A percentile compares a stretch with the other conserved stretches of the same genome.
phyloP scores from a whole-genome alignment of 1,140 invertebrate species.

The Andrena cerasifolii region DNA sequence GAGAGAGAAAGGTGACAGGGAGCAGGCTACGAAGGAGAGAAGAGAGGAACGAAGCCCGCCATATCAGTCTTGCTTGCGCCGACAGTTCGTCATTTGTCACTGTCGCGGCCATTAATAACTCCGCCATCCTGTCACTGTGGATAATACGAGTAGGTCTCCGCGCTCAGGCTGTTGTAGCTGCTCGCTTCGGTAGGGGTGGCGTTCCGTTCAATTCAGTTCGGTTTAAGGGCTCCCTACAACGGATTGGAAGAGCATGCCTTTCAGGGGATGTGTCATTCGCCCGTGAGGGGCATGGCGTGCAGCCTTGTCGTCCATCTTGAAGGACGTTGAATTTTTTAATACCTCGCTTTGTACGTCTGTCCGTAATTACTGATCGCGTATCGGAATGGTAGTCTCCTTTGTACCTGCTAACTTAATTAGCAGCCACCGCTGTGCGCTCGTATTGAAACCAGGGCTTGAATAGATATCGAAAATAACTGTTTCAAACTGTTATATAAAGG shows the following conservation, averaged over 20 bases:
- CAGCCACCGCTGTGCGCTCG: no score
- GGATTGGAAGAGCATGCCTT: conserved; percentile 78
- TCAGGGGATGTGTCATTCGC: conserved; percentile 81
- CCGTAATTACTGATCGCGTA: conserved; percentile 4
- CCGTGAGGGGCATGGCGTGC: conserved; percentile 78
- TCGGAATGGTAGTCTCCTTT: no score
- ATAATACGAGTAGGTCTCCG: conserved; percentile 82
- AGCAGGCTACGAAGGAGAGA: conserved; percentile 65
- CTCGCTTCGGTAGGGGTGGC: conserved; percentile 76
- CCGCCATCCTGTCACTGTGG: conserved; percentile 82
- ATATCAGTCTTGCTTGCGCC: conserved; percentile 83
- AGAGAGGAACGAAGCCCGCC: conserved; percentile 80
- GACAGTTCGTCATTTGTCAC: conserved; percentile 83
- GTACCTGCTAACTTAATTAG: no score
- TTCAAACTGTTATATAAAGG: no score
- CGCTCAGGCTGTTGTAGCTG: conserved; percentile 72
- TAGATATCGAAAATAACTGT: no score
- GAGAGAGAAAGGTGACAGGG: conserved; percentile 51
- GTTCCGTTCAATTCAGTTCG: conserved; percentile 80
- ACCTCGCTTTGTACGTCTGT: not conserved
- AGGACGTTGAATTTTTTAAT: not conserved
- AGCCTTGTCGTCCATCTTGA: conserved; percentile 75
- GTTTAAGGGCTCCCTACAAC: conserved; percentile 77
- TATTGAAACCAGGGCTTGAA: no score
- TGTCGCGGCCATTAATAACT: conserved; percentile 83